Base-by-base conservation (phyloP, 2,797 vertebrate genomes). In the Pseudopleuronectes americanus region DNA sequence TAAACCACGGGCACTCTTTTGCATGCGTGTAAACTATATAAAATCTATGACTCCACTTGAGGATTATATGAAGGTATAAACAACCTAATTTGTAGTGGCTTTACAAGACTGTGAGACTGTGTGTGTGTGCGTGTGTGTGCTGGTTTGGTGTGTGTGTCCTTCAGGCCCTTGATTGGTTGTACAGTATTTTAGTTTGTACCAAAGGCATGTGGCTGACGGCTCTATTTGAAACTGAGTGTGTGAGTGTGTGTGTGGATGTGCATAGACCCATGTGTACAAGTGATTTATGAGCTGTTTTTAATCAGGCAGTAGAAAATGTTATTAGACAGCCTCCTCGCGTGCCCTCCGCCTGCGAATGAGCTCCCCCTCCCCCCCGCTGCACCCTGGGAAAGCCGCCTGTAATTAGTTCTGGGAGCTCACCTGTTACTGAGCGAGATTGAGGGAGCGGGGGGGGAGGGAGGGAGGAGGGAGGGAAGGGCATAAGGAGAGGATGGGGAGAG, bases 341-440 rank as follows among this genome's bases (percentile, higher is more conserved):
- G 86, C 62, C 66, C 79, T 74, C 69, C 2, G 84, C 85, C 83
- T 90, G 80, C 86, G 87, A 92, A 92, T 90, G 85, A 90, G 88
- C 65, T 60, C 36, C 71, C 80, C 24, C 24, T n/a, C 23, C 24
- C 24, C 80, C 87, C 88, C 48, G 22, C 57, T 86, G 92, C 88
- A 89, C 83, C 77, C 83, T 78, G 89, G 85, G 89, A 91, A 77
- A 89, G 85, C 84, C 84, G 77, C 60, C 81, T 83, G 84, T 89
- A 93, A 91, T 92, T 90, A 91, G 89, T 90, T 90, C 81, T 87
- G 87, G 86, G 89, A 92, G 83, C 84, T 92, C 81, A 91, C 90
- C 90, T 91, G 90, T 90, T 92, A 89, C 85, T 61, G 86, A 85
- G 72, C 16, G 58, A 81, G 80, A 82, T 36, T 12, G 76, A 70